Conservation (phyloP, 2,797 vertebrate species). For the Aulostomus chinensis region DNA sequence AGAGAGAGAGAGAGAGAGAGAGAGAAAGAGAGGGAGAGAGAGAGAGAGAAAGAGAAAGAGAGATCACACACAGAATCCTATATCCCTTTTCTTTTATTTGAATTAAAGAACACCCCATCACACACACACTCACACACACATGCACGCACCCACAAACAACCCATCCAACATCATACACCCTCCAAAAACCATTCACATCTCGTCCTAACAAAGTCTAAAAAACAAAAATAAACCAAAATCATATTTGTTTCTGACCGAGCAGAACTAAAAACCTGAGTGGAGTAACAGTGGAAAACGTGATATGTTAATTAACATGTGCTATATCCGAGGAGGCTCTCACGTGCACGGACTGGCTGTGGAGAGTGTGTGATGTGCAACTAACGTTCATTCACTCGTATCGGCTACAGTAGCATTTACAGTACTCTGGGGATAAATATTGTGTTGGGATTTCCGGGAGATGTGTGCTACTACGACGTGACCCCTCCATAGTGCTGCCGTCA, state of each 20-base stretch:
- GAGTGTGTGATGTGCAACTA: conserved; percentile 37
- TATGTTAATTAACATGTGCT: conserved; percentile 62
- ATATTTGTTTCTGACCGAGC: conserved; percentile 57
- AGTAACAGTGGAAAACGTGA: conserved; percentile 67
- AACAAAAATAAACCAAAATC: conserved; percentile 18
- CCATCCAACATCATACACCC: conserved; percentile 1
- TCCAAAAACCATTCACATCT: conserved; percentile 5
- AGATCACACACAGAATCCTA: conserved; percentile 6
- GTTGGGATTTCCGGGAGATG: conserved; percentile 44
- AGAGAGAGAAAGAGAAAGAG: no score
- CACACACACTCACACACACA: conserved; percentile 7
- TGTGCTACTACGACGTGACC: conserved; percentile 65
- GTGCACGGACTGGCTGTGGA: conserved; percentile 44
- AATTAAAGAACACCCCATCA: conserved; percentile 21
- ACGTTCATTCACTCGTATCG: conserved; percentile 49
- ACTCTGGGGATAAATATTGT: conserved; percentile 57
- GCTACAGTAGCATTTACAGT: conserved; percentile 76
- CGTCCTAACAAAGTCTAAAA: conserved; percentile 6
- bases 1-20: no score
- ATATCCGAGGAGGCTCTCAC: conserved; percentile 49
- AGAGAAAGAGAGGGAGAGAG: no score
- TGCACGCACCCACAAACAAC: conserved; percentile 3
- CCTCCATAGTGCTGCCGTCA: conserved; percentile 45
- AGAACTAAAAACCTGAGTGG: conserved; percentile 81
- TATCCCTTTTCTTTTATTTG: conserved; percentile 44